These are phyloP conservation scores for Channa striata DNA, from an alignment of 2,797 vertebrate genomes.

Conservation along the genomic window DNA sequence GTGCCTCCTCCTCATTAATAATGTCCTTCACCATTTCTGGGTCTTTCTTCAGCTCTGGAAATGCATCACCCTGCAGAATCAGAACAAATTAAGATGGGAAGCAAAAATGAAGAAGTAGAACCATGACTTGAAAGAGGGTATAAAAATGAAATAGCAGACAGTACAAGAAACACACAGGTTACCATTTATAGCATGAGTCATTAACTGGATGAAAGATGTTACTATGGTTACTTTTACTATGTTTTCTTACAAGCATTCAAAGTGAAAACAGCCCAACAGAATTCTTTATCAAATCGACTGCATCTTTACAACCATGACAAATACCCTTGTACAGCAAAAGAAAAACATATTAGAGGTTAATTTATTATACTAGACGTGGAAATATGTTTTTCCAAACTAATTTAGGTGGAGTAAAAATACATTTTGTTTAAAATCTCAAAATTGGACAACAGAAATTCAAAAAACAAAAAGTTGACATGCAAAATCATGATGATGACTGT, in stretches of 20 bases:
- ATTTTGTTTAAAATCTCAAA: too few species aligned
- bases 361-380: too few species aligned
- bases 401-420: too few species aligned
- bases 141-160: too few species aligned
- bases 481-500: too few species aligned
- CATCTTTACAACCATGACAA: not conserved
- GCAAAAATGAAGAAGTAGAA: not conserved
- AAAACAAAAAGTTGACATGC: too few species aligned
- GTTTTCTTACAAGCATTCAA: not conserved
- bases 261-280: not conserved
- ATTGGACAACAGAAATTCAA: too few species aligned
- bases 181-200: not conserved
- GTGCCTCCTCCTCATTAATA: slow-evolving; percentile 95
- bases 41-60: slow-evolving; percentile 96
- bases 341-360: too few species aligned
- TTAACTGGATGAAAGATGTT: not conserved
- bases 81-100: not conserved
- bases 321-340: too few species aligned
- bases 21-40: slow-evolving; percentile 97
- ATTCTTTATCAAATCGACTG: not conserved
- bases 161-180: not conserved
- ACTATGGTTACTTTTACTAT: not conserved
- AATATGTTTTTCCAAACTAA: too few species aligned
- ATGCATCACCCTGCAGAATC: slow-evolving; percentile 89
- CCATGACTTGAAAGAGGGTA: not conserved